Evolutionary conservation across 2,797 vertebrate species (phyloP), one percentile per base, ranked within the genome.

Genomic region (Decapterus maruadsi): DNA sequence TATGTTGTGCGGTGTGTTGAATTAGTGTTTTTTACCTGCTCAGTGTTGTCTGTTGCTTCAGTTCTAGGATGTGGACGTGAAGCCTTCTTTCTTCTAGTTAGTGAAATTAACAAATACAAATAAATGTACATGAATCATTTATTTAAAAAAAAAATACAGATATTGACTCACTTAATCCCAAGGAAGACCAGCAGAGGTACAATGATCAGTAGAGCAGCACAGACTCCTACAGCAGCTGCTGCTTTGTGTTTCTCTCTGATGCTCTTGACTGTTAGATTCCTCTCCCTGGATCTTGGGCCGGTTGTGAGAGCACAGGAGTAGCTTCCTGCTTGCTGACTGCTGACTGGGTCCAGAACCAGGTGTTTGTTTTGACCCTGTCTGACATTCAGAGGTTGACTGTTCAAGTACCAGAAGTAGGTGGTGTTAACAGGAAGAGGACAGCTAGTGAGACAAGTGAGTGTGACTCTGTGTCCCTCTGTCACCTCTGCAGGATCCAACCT

Each of bases 361-460:
- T 42, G 50, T 48, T 80, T 87, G 76, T 26, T 63, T 11, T 59
- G 40, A 6, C 2, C 14, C 57, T 38, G 3, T 31, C 6, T 31
- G n/a, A n/a, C 48, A 1, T 29, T 54, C 81, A 83, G 20, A 70
- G 14, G 34, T 40, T 0, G 60, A 31, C 36, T 9, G 61, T 79
- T 76, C 3, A 78, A 5, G 61, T 3, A 60, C 84, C 84, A 87
- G 3, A 20, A 56, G 75, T 83, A 83, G 51, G 11, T 78, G 34
- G 65, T 68, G 75, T 75, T 46, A 63, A 45, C 40, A 46, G 62
- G 2, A 46, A 81, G 77, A 54, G 84, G 79, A 59, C 88, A 88
- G 70, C 75, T 77, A 61, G 77, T 68, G 0, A 19, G 75, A 75
- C 89, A 90, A 72, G 60, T 84, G 54, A 90, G 69, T 2, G 72